Conservation (phyloP, 1,140 invertebrate genomes). For the Platorchestia sp. region DNA sequence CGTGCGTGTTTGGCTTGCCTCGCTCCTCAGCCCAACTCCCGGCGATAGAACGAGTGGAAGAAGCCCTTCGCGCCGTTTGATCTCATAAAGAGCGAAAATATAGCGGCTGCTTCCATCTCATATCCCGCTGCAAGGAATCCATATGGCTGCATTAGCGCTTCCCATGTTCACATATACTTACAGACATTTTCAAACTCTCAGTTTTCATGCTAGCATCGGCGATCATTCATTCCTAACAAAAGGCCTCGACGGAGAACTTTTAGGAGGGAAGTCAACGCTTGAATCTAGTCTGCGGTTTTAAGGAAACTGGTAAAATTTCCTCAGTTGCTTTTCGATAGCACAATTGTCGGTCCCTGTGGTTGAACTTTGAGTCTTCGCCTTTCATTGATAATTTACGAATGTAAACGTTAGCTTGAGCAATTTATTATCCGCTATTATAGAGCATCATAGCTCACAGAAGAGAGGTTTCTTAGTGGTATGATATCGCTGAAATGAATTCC, state of each 20-base stretch:
- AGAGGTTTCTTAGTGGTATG: neutral
- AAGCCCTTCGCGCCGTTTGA: constrained; percentile 67
- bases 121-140: constrained; percentile 67
- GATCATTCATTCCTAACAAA: constrained; percentile 31
- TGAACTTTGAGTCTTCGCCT: neutral
- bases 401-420: neutral
- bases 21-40: constrained; percentile 51
- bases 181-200: constrained; percentile 66
- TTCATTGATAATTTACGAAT: neutral
- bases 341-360: neutral
- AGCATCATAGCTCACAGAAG: neutral
- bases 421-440: neutral
- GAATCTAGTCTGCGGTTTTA: neutral
- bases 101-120: constrained; percentile 66
- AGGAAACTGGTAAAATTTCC: neutral
- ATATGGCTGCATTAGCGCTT: constrained; percentile 67
- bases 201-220: constrained; percentile 61
- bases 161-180: constrained; percentile 67
- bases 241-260: neutral
- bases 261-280: neutral
- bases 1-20: constrained; percentile 51
- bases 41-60: constrained; percentile 57
- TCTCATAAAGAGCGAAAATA: constrained; percentile 68
- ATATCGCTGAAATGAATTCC: neutral
- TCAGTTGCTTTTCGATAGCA: neutral